Evolutionary conservation across 2,888 invertebrate species (phyloP).

Genomic region (Carterocephalus palaemon): DNA sequence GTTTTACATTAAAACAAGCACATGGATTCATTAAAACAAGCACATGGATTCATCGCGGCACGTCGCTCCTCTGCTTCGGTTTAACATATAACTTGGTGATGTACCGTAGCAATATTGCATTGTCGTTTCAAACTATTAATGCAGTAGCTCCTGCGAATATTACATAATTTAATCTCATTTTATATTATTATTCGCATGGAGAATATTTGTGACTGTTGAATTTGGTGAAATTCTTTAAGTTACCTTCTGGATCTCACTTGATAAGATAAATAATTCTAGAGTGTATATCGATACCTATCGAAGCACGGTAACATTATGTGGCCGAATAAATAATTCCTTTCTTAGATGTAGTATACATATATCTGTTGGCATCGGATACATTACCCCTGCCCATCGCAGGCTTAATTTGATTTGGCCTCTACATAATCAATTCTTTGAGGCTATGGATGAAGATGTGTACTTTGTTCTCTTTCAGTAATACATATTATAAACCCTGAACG

Average conservation of each 20-base stretch:
- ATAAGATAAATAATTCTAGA: conserved; percentile 18
- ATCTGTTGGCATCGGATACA: conserved; percentile 14
- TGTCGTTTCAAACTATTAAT: too few relatives aligned
- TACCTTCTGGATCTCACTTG: too few relatives aligned
- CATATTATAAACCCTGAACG: too few relatives aligned
- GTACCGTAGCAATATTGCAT: too few relatives aligned
- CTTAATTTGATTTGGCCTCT: conserved; percentile 15
- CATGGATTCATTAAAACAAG: conserved; percentile 5
- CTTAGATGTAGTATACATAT: conserved; percentile 10
- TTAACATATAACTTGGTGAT: too few relatives aligned
- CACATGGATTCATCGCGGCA: conserved; percentile 6
- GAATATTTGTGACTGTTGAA: too few relatives aligned
- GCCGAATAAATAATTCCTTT: conserved; percentile 20
- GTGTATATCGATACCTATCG: background rate
- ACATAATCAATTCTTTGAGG: conserved; percentile 8
- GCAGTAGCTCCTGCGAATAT: too few relatives aligned
- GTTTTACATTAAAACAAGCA: background rate
- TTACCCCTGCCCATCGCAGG: conserved; percentile 19
- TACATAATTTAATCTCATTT: too few relatives aligned
- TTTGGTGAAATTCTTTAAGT: too few relatives aligned
- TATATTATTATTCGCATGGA: too few relatives aligned
- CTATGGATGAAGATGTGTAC: background rate
- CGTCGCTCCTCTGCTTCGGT: background rate
- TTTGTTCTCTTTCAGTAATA: too few relatives aligned
- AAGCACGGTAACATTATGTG: conserved; percentile 6